Conservation (phyloP, 2,113 vertebrate genomes). For the Triplophysa tibetana region DNA sequence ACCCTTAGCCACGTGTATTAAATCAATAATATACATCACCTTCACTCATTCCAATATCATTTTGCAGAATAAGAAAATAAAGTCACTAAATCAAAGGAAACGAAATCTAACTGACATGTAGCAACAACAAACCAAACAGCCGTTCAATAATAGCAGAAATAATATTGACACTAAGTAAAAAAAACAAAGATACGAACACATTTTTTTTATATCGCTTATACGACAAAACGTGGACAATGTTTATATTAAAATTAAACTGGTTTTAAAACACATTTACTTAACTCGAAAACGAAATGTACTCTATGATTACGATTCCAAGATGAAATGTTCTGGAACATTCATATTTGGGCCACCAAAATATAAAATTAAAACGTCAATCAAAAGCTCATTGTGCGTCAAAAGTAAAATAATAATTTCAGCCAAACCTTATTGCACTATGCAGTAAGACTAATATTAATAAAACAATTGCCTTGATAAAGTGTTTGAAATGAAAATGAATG, state of each 20-base stretch:
- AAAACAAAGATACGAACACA: not conserved
- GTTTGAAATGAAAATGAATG: too few species aligned
- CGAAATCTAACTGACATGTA: not conserved
- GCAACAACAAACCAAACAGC: not conserved
- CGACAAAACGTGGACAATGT: not conserved
- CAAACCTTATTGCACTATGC: not conserved
- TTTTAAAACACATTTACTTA: not conserved
- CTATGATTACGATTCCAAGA: not conserved
- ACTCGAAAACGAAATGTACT: not conserved
- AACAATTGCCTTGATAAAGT: not conserved
- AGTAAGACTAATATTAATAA: not conserved
- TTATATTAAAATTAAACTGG: not conserved
- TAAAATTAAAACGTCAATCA: not conserved
- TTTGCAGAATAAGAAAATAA: not conserved
- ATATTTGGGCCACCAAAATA: not conserved
- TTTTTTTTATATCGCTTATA: not conserved
- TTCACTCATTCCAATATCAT: slow-evolving; percentile 25
- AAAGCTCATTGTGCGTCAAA: not conserved
- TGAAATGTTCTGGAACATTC: not conserved
- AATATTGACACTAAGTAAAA: slow-evolving; percentile 1
- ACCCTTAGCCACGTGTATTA: slow-evolving; percentile 52
- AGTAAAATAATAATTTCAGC: not conserved
- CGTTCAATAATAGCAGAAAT: not conserved
- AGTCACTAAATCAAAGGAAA: not conserved
- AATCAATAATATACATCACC: slow-evolving; percentile 60